A percentile compares a stretch with the other conserved stretches of the same genome.
These are phyloP conservation scores for Sipha maydis DNA, from an alignment of 2,888 invertebrate genomes.

Conservation along the genomic window DNA sequence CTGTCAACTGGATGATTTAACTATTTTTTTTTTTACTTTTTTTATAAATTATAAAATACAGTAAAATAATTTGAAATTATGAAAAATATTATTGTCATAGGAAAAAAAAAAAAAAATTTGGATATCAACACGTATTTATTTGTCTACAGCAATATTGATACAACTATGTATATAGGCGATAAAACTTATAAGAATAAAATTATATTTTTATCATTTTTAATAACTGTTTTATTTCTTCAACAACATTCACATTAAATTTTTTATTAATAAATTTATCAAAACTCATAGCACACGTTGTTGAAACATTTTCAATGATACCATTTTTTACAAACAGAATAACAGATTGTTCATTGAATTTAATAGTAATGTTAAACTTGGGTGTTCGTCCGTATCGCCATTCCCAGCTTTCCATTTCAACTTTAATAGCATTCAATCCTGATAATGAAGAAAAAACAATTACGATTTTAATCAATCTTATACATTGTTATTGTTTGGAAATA, in stretches of 20 bases:
- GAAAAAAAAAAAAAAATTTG: neutral
- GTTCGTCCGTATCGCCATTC: slow-evolving; percentile 90
- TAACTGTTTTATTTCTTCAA: slow-evolving; percentile 41
- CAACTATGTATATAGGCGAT: neutral
- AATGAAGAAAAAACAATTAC: slow-evolving; percentile 23
- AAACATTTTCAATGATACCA: slow-evolving; percentile 50
- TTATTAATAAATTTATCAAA: slow-evolving; percentile 33
- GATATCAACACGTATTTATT: slow-evolving; percentile 4
- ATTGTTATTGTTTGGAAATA: neutral
- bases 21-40: neutral
- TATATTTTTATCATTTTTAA: slow-evolving; percentile 17
- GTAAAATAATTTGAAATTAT: neutral
- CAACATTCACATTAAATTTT: slow-evolving; percentile 38
- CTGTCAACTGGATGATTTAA: neutral
- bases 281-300: neutral
- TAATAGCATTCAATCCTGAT: slow-evolving; percentile 77
- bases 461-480: neutral
- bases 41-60: neutral
- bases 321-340: slow-evolving; percentile 40
- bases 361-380: slow-evolving; percentile 81
- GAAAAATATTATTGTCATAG: neutral
- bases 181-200: neutral
- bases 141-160: slow-evolving; percentile 11
- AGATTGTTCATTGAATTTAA: slow-evolving; percentile 68
- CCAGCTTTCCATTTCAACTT: slow-evolving; percentile 80